Base-by-base conservation (phyloP, 2,113 vertebrate genomes). In the Scalopus aquaticus region DNA sequence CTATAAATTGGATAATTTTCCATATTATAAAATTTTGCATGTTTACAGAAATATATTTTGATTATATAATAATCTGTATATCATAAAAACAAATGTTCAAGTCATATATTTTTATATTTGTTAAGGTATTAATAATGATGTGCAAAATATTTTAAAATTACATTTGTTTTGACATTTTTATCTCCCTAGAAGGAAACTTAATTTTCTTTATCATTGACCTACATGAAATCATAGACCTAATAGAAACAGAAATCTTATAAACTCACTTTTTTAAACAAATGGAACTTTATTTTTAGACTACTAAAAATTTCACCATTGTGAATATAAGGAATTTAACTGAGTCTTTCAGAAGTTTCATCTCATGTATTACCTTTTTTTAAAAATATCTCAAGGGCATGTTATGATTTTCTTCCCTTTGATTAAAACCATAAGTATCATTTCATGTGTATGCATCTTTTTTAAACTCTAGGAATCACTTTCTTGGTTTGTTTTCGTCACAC, bases 11-110 rank as follows among this genome's bases (percentile, higher is more conserved):
- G 32, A 49, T 80, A 46, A 12, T 76, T 77, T 81, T 80, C 11
- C 10, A 51, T 8, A 37, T 67, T 88, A 37, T 51, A 64, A 95
- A 73, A 26, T 78, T 58, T 39, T 83, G 4, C 3, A 44, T 56
- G 88, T 64, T 92, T 86, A 65, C 3, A 83, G 56, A 86, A 77
- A 73, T 46, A n/a, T 17, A 54, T 73, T 69, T 90, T 92, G 24
- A n/a, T 62, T 87, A 19, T 28, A 10, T 37, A 84, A 46, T 2
- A 81, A 26, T 69, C 28, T 90, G 0, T 86, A 17, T 2, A 74
- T 39, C 51, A 93, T 65, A 80, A 81, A 74, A 72, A 67, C 15
- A 81, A 20, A 24, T 7, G 94, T 90, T 20, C 35, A 91, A 87
- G 9, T 13, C 32, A 70, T 35, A 32, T 32, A 32, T 32, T 30